These are phyloP conservation scores for Perithous albicinctus DNA, from an alignment of 2,888 invertebrate genomes.

Conservation along the genomic window DNA sequence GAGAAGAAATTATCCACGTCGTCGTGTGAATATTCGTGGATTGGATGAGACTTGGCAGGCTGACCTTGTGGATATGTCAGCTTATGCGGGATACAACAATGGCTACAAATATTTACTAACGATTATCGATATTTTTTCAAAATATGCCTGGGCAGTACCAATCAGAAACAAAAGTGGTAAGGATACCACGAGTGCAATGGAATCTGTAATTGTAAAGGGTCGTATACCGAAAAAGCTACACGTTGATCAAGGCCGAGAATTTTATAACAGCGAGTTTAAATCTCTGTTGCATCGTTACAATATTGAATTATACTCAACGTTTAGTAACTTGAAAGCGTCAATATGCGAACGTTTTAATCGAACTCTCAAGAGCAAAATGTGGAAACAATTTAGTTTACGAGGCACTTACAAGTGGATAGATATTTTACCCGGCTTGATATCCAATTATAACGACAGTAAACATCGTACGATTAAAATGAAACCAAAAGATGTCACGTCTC, in stretches of 20 bases:
- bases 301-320: slow-evolving; percentile 68
- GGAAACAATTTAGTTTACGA: slow-evolving; percentile 67
- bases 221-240: slow-evolving; percentile 67
- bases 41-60: slow-evolving; percentile 83
- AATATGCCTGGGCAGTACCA: slow-evolving; percentile 79
- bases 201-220: slow-evolving; percentile 48
- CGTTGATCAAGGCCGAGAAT: slow-evolving; percentile 70
- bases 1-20: slow-evolving; percentile 78
- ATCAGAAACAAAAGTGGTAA: slow-evolving; percentile 77
- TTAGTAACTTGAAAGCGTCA: slow-evolving; percentile 73
- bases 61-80: slow-evolving; percentile 81
- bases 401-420: slow-evolving; percentile 70
- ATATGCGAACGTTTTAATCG: slow-evolving; percentile 76
- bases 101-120: slow-evolving; percentile 78
- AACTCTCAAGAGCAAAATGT: slow-evolving; percentile 72
- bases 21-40: slow-evolving; percentile 78
- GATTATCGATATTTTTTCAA: too few species aligned
- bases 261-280: slow-evolving; percentile 68
- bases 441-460: too few species aligned
- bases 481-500: too few species aligned
- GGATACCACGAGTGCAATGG: slow-evolving; percentile 72
- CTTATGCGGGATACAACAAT: slow-evolving; percentile 76
- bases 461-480: too few species aligned
- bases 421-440: too few species aligned
- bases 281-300: slow-evolving; percentile 38